A percentile compares a stretch with the other conserved stretches of the same genome.
Conservation (phyloP, 2,113 vertebrate genomes). For the Athene cunicularia region DNA sequence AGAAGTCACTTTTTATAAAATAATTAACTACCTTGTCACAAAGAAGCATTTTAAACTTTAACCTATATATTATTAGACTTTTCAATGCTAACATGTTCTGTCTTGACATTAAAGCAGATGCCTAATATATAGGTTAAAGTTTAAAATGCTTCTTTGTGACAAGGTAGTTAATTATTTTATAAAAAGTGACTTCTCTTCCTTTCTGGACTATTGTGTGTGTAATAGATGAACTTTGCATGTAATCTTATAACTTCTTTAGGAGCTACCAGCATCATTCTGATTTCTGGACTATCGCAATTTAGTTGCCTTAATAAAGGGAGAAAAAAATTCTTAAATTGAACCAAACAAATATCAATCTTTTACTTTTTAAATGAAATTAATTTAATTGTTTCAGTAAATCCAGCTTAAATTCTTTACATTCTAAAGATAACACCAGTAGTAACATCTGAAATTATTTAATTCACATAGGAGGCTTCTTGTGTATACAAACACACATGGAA, state of each 20-base stretch:
- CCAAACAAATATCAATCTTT: not conserved
- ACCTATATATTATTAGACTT: not conserved
- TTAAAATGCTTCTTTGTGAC: not conserved
- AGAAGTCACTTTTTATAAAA: not conserved
- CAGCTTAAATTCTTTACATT: not conserved
- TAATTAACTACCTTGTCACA: not conserved
- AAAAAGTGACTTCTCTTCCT: not conserved
- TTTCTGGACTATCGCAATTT: not conserved
- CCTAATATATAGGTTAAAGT: not conserved
- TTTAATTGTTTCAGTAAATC: not conserved
- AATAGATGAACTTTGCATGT: not conserved
- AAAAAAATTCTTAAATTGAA: not conserved
- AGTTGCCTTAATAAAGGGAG: not conserved
- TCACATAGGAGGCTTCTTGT: not conserved
- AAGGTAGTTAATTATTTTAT: not conserved
- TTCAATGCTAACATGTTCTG: not conserved
- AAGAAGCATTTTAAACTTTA: not conserved
- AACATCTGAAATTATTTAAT: not conserved
- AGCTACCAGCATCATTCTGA: not conserved
- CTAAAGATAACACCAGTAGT: not conserved
- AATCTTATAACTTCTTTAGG: not conserved
- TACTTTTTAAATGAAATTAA: not conserved
- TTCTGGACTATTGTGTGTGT: not conserved
- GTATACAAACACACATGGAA: fast-evolving
- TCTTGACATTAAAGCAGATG: not conserved